Evolutionary conservation across 2,113 vertebrate species (phyloP), one percentile per base, ranked within the genome.

Genomic region (Heterochromis multidens): DNA sequence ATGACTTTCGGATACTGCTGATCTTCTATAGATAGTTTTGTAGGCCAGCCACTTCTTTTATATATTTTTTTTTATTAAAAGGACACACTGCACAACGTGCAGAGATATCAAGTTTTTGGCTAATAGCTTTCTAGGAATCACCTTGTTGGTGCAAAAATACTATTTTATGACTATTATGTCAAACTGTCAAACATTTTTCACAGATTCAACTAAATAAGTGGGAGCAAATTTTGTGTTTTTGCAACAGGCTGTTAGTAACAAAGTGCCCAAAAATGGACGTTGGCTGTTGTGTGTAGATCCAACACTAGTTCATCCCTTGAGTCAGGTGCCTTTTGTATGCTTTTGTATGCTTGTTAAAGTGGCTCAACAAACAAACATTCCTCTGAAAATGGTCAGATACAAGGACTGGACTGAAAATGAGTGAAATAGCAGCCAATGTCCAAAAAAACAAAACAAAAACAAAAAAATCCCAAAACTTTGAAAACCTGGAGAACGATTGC

Each of bases 11-110:
- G 8, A 35, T 8, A 35, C 4, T 2, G 35, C 8, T 35, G 7
- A 35, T 35, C 35, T 35, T 35, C 35, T n/a, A n/a, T n/a, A n/a
- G n/a, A n/a, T n/a, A n/a, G n/a, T n/a, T n/a, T n/a, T n/a, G n/a
- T 31, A 31, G n/a, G n/a, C 61, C 61, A 0, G 61, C 6, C 11
- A 63, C 0, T 0, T 0, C 19, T 37, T 63, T 63, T 67, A n/a
- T 67, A n/a, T 0, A 1, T 23, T 67, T 67, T 43, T 13, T 7
- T 67, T n/a, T 23, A n/a, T 43, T 43, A 40, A 25, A 67, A 67
- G n/a, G 7, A 63, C 33, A 62, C 31, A 31, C 0, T 37, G 2
- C 60, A 62, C 3, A 0, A 3, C 23, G 40, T 2, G 0, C 37
- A 21, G 3, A 65, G 33, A 65, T 65, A 37, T 37, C 61, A 37